phyloP scores from a whole-genome alignment of 2,113 vertebrate genomes.

The Perca schrenkii region DNA sequence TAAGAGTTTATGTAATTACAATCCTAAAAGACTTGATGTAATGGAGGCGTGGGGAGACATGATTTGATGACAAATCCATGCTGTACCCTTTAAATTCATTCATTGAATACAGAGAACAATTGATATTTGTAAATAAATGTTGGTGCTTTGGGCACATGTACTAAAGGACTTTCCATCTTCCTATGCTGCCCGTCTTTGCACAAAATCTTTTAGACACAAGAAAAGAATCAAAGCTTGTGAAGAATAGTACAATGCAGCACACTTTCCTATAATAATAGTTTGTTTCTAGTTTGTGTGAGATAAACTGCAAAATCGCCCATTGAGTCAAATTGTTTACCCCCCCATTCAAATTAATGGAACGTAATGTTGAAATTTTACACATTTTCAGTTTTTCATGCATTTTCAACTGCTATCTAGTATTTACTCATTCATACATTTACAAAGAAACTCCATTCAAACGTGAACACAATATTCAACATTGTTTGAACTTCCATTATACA shows the following conservation, averaged over 20 bases:
- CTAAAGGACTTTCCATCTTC: neutral
- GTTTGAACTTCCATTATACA: no score
- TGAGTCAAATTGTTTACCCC: neutral
- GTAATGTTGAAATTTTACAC: no score
- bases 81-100: slow-evolving; percentile 17
- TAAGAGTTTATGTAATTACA: slow-evolving; percentile 58
- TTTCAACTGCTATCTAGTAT: no score
- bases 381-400: no score
- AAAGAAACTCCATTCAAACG: no score
- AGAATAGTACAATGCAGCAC: neutral
- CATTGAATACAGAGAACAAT: neutral
- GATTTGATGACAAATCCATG: slow-evolving; percentile 29
- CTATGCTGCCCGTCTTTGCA: neutral
- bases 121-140: neutral
- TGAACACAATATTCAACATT: no score
- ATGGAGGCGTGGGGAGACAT: slow-evolving; percentile 33
- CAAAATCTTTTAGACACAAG: neutral
- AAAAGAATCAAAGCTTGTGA: neutral
- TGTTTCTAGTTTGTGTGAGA: neutral
- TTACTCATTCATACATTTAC: no score
- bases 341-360: no score
- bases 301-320: neutral
- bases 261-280: neutral
- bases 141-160: neutral
- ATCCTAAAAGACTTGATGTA: slow-evolving; percentile 50